Evolutionary conservation across 2,888 invertebrate species (phyloP), one percentile per base, ranked within the genome.

Genomic region (Euspilapteryx auroguttella): DNA sequence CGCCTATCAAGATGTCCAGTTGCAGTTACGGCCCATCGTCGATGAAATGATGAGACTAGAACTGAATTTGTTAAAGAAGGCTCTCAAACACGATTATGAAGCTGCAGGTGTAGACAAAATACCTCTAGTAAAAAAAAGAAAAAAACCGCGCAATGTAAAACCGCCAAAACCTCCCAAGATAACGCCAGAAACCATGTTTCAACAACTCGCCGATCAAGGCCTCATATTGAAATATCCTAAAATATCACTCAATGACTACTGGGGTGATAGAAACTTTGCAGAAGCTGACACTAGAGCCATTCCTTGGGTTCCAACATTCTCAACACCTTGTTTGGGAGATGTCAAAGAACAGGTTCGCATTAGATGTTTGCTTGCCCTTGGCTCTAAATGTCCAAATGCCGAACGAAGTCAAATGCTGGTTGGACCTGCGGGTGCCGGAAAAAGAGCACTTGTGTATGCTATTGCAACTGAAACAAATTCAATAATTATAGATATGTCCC

Each of bases 401-500:
- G 56, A 64, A 6, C 73, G 77, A 50, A 81, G 86, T 0, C 80
- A 88, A 12, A 53, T 89, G 28, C 65, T 92, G 12, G 82, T 81
- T 14, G 91, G 91, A 0, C 83, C 88, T 1, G 68, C 79, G 27
- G 78, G 80, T 14, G 73, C 79, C 20, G 91, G 90, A 1, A 90
- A 91, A 55, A 81, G 79, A 43, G 76, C 85, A 34, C 55, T 92
- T 29, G 80, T 83, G 0, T 79, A 89, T 41, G 87, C 87, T 0
- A 73, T 92, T 14, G 89, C 88, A 37, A 82, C 82, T 2, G 88
- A 89, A 59, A 80, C 86, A 1, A 83, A 85, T 27, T 83, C 89
- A 3, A 82, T 87, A 23, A 54, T 91, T 9, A 85, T 92, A 47
- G 89, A 92, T 44, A 57, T 92, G 9, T 85, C 87, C 0, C 85